These are phyloP conservation scores for Puffinus mauretanicus DNA, from an alignment of 2,113 vertebrate species.

Conservation along the genomic window DNA sequence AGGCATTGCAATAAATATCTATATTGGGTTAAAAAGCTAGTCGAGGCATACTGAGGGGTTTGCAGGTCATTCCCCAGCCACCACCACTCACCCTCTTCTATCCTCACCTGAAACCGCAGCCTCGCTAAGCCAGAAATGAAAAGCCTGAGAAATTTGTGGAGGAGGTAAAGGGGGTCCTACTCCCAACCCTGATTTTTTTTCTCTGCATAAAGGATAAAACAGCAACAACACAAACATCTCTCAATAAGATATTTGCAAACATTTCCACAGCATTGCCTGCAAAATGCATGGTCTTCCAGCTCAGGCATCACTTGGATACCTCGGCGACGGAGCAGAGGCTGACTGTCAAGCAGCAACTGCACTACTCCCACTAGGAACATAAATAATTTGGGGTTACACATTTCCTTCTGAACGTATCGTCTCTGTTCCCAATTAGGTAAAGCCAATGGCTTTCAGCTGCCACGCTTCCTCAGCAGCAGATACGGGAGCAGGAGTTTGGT, in stretches of 20 bases:
- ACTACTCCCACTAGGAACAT: neutral
- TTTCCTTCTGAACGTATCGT: neutral
- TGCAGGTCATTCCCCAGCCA: neutral
- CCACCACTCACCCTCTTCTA: neutral
- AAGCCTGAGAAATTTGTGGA: neutral
- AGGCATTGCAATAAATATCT: neutral
- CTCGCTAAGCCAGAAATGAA: neutral
- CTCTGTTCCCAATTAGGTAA: neutral
- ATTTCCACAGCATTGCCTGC: neutral
- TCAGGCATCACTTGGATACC: neutral
- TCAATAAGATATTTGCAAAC: neutral
- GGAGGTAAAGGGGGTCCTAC: neutral
- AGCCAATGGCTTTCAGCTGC: neutral
- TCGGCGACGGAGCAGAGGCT: neutral
- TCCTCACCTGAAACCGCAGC: neutral
- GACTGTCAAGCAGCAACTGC: neutral
- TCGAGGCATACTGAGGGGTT: fast-evolving
- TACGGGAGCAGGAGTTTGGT: neutral
- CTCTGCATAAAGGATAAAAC: neutral
- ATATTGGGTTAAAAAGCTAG: neutral
- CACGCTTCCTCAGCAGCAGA: neutral
- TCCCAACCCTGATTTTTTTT: neutral
- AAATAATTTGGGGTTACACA: constrained; percentile 1
- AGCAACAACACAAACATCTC: neutral
- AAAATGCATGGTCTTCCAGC: neutral